A percentile compares a stretch with the other conserved stretches of the same genome.
phyloP scores from a whole-genome alignment of 2,113 vertebrate genomes.

The Limnothrissa miodon region DNA sequence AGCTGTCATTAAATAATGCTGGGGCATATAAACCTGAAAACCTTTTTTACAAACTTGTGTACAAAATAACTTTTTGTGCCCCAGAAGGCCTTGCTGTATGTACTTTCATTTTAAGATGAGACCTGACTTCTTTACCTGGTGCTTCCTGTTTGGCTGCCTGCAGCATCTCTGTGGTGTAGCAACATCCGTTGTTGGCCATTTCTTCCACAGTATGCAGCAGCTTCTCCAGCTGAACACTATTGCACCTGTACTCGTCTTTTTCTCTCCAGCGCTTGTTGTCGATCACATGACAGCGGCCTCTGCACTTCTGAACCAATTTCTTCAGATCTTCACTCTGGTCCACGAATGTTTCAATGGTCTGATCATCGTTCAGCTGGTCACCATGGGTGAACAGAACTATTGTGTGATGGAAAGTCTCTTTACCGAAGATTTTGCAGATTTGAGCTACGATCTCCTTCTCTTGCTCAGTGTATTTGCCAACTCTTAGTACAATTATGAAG shows the following conservation, averaged over 20 bases:
- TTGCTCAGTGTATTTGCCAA: slow-evolving; percentile 40
- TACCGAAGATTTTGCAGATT: not conserved
- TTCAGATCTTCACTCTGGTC: not conserved
- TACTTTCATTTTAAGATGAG: not conserved
- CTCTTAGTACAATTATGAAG: slow-evolving; percentile 57
- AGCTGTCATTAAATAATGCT: too few relatives aligned
- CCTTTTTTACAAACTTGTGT: too few relatives aligned
- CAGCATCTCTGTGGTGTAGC: not conserved
- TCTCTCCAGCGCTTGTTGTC: not conserved
- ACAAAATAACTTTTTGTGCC: too few relatives aligned
- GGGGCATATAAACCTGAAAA: too few relatives aligned
- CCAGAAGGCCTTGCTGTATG: too few relatives aligned
- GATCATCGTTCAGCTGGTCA: not conserved
- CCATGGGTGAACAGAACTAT: not conserved
- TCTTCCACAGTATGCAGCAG: not conserved
- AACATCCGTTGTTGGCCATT: slow-evolving; percentile 2
- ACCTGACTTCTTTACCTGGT: not conserved
- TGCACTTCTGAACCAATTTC: not conserved
- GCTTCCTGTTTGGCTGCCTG: not conserved
- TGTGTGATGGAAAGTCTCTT: not conserved
- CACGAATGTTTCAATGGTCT: not conserved
- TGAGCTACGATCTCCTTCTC: slow-evolving; percentile 24
- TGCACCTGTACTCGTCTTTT: not conserved
- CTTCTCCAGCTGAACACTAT: not conserved
- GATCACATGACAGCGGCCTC: not conserved